A percentile compares a stretch with the other conserved stretches of the same genome.
These are phyloP conservation scores for Rostratula benghalensis DNA, from an alignment of 2,113 vertebrate genomes.

Conservation along the genomic window DNA sequence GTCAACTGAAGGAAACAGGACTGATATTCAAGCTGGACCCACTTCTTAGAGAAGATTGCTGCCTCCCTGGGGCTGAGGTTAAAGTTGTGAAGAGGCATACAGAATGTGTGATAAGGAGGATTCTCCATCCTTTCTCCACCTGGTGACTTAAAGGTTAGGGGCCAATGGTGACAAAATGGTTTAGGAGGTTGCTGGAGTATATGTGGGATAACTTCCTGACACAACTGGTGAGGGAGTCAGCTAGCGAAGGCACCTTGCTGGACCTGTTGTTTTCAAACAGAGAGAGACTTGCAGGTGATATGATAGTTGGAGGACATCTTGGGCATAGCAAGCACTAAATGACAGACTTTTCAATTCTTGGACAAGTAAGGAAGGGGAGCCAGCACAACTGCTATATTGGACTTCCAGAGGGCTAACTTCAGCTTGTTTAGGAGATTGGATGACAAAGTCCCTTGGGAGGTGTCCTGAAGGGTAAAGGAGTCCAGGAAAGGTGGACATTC, in stretches of 20 bases:
- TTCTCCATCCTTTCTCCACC: too few relatives aligned
- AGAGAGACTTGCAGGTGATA: not conserved
- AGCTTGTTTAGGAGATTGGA: not conserved
- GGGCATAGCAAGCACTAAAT: not conserved
- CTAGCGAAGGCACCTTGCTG: too few relatives aligned
- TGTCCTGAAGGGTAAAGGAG: not conserved
- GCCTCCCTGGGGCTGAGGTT: not conserved
- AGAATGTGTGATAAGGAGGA: too few relatives aligned
- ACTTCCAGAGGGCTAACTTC: not conserved
- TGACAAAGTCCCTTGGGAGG: not conserved
- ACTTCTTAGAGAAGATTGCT: not conserved
- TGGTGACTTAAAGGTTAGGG: too few relatives aligned
- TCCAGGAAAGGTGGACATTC: not conserved
- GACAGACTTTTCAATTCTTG: not conserved
- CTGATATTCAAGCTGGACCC: not conserved
- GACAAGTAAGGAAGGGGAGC: not conserved
- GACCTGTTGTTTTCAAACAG: not conserved
- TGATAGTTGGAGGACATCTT: not conserved
- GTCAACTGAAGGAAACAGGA: not conserved
- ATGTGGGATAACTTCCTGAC: too few relatives aligned
- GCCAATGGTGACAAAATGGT: too few relatives aligned
- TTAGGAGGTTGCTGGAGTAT: too few relatives aligned
- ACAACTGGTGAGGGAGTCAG: too few relatives aligned
- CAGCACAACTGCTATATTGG: not conserved
- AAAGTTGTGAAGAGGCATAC: not conserved